Conservation (phyloP, 37 sponge, comb jelly and placozoan species). For the Chondrosia reniformis region DNA sequence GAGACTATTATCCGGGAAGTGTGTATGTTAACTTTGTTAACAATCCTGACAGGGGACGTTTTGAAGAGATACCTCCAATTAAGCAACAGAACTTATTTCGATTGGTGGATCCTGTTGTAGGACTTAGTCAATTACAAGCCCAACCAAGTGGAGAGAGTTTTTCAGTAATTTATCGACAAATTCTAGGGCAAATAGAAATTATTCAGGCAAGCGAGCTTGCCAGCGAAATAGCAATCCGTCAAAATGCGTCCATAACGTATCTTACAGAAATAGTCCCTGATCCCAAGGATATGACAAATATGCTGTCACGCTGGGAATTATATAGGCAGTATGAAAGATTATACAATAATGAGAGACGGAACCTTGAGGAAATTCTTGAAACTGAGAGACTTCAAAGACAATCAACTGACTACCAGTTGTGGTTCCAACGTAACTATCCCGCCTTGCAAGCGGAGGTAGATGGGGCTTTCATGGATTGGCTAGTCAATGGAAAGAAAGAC, state of each 20-base stretch:
- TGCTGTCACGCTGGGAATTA: conserved; percentile 21
- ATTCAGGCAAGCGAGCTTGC: conserved; percentile 6
- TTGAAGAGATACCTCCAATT: conserved; percentile 38
- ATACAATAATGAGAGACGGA: conserved; percentile 34
- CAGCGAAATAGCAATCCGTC: neutral
- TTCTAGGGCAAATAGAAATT: conserved; percentile 32
- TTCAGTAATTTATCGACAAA: conserved; percentile 16
- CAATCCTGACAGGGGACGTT: neutral
- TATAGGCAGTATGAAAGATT: conserved; percentile 28
- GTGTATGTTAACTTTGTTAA: conserved; percentile 28
- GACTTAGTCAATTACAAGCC: conserved; percentile 28
- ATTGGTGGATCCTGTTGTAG: conserved; percentile 51
- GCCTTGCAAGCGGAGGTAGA: conserved; percentile 38
- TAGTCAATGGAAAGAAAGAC: conserved; percentile 51
- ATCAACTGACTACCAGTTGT: conserved; percentile 35
- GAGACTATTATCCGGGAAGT: conserved; percentile 54
- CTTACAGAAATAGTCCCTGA: conserved; percentile 33
- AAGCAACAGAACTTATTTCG: conserved; percentile 57
- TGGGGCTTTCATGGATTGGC: conserved; percentile 55
- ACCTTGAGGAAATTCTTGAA: conserved; percentile 48
- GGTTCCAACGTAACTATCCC: conserved; percentile 55
- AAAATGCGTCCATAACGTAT: conserved; percentile 4
- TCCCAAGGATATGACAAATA: conserved; percentile 17
- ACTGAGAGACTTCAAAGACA: neutral
- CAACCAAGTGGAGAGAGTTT: conserved; percentile 52